phyloP scores from a whole-genome alignment of 2,113 vertebrate species.

The Empidonax alnorum region DNA sequence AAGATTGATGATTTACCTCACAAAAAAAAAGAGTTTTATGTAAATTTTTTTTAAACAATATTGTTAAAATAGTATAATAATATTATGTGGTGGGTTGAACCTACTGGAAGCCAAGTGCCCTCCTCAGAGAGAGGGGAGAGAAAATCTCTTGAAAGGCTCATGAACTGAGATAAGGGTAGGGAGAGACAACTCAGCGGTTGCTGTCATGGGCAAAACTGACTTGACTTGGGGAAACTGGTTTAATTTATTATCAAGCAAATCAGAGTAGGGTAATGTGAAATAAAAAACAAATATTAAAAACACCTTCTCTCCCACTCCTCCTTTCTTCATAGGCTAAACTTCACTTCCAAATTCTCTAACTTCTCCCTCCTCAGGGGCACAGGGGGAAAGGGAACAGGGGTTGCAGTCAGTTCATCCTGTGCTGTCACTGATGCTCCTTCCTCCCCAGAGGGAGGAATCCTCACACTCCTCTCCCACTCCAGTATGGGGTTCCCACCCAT shows the following conservation, averaged over 20 bases:
- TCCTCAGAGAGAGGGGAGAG: neutral
- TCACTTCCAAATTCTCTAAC: neutral
- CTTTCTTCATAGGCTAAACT: neutral
- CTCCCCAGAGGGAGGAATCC: too few relatives aligned
- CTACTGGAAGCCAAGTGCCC: too few relatives aligned
- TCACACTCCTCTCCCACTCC: neutral
- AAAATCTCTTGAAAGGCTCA: neutral
- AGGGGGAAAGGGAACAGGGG: rapidly evolving
- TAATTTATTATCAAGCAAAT: neutral
- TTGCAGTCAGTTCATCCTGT: neutral
- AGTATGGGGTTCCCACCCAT: neutral
- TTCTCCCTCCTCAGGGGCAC: too few relatives aligned
- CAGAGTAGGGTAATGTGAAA: neutral
- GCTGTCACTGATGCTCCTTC: neutral
- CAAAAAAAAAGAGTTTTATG: neutral
- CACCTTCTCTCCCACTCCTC: neutral
- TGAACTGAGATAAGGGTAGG: neutral
- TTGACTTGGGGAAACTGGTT: neutral
- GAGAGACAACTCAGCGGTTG: neutral
- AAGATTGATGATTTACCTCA: neutral
- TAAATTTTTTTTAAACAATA: neutral
- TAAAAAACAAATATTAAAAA: neutral
- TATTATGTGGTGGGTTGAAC: neutral
- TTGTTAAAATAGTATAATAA: neutral
- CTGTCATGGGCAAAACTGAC: neutral